Evolutionary conservation across 2,888 invertebrate species (phyloP).

Genomic region (Melanotus villosus): DNA sequence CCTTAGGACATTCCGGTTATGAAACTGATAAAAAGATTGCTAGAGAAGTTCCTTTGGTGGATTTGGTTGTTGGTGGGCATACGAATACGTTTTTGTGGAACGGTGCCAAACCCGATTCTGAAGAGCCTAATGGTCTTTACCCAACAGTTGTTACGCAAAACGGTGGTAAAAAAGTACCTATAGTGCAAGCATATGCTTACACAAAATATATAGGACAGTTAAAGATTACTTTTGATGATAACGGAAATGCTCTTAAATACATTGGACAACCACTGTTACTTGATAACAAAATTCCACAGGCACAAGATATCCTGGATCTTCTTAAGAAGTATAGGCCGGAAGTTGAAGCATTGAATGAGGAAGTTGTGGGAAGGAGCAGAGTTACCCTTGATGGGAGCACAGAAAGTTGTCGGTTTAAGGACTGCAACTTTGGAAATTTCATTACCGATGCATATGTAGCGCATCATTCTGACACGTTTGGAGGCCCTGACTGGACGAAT

Average conservation of each 20-base stretch:
- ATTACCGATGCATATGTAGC: constrained; percentile 83
- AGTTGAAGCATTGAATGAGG: constrained; percentile 70
- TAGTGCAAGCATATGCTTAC: constrained; percentile 91
- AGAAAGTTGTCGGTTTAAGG: constrained; percentile 75
- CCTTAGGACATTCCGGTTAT: constrained; percentile 91
- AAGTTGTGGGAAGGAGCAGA: constrained; percentile 75
- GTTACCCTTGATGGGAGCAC: constrained; percentile 74
- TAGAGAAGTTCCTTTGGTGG: constrained; percentile 81
- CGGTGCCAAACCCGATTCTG: constrained; percentile 79
- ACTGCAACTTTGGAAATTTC: constrained; percentile 91
- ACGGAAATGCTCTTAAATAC: constrained; percentile 79
- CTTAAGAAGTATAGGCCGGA: constrained; percentile 75
- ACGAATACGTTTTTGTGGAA: constrained; percentile 92
- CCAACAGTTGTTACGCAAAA: constrained; percentile 80
- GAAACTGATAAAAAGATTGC: constrained; percentile 84
- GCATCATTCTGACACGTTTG: constrained; percentile 70
- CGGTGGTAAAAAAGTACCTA: constrained; percentile 81
- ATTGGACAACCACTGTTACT: constrained; percentile 85
- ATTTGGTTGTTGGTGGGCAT: constrained; percentile 92
- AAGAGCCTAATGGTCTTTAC: constrained; percentile 82
- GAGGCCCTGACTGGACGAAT: constrained; percentile 79
- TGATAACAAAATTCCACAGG: constrained; percentile 77
- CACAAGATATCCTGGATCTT: constrained; percentile 74
- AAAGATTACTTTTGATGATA: constrained; percentile 77
- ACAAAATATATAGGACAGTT: constrained; percentile 92